Evolutionary conservation across 2,113 vertebrate genomes (phyloP).

Genomic region (Myanophis thanlyinensis): DNA sequence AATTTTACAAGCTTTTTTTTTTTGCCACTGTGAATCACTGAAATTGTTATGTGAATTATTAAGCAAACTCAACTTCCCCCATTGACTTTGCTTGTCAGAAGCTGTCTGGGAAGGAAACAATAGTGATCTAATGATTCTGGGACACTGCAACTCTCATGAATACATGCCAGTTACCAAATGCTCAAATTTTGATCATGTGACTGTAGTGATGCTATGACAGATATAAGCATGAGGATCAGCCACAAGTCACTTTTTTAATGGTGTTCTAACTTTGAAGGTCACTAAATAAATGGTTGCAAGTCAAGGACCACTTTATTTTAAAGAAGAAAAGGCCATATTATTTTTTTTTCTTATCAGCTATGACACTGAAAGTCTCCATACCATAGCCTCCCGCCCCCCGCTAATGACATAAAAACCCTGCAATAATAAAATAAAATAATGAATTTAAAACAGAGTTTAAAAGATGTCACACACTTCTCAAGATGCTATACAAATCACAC

Average conservation of each 20-base stretch:
- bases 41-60: neutral
- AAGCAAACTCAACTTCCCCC: neutral
- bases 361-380: neutral
- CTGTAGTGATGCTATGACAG: neutral
- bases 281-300: neutral
- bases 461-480: neutral
- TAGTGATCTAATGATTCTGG: neutral
- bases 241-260: neutral
- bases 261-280: neutral
- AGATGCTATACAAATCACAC: neutral
- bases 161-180: neutral
- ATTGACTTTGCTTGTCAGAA: neutral
- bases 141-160: neutral
- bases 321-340: neutral
- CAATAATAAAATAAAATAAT: neutral
- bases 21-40: neutral
- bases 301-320: neutral
- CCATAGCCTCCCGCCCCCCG: rapidly evolving
- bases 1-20: neutral
- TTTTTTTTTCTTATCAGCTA: neutral
- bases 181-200: neutral
- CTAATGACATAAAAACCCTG: neutral
- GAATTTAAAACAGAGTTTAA: neutral
- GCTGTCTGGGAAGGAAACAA: neutral
- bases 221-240: neutral